A percentile compares a stretch with the other conserved stretches of the same genome.
These are phyloP conservation scores for Aphelenchoides besseyi DNA, from an alignment of 1,140 invertebrate species.

Conservation along the genomic window DNA sequence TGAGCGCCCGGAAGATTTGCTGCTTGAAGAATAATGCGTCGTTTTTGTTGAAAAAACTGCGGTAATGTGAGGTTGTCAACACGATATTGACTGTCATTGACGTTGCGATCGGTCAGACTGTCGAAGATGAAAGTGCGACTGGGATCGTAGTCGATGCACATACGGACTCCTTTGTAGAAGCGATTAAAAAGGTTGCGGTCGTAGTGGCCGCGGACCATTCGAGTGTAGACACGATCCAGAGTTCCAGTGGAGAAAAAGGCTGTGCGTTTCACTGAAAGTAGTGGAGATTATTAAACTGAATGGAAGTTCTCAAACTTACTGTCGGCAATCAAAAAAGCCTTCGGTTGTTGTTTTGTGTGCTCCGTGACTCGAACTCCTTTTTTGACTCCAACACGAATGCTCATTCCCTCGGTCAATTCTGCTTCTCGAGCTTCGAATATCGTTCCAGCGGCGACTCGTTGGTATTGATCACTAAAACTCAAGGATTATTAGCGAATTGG, in stretches of 20 bases:
- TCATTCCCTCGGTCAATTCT: background rate
- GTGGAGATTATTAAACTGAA: background rate
- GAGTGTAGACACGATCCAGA: background rate
- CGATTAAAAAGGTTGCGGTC: background rate
- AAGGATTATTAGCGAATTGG: background rate
- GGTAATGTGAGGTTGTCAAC: background rate
- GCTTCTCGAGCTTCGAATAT: background rate
- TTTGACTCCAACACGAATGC: background rate
- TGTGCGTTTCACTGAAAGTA: conserved; percentile 11
- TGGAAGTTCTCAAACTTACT: background rate
- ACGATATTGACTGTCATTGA: background rate
- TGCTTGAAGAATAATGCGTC: background rate
- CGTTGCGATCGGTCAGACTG: background rate
- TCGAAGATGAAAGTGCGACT: background rate
- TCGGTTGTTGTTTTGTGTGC: background rate
- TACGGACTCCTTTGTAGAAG: conserved; percentile 2
- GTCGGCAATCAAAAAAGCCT: background rate
- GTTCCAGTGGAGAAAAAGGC: conserved; percentile 1
- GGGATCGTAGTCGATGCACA: background rate
- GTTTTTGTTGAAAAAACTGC: background rate
- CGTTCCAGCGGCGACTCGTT: background rate
- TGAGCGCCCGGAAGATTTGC: background rate
- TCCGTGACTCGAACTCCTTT: conserved; percentile 2
- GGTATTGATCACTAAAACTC: background rate
- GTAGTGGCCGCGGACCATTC: background rate